Evolutionary conservation across 2,888 invertebrate species (phyloP).

Genomic region (Himalopsyche anomala): DNA sequence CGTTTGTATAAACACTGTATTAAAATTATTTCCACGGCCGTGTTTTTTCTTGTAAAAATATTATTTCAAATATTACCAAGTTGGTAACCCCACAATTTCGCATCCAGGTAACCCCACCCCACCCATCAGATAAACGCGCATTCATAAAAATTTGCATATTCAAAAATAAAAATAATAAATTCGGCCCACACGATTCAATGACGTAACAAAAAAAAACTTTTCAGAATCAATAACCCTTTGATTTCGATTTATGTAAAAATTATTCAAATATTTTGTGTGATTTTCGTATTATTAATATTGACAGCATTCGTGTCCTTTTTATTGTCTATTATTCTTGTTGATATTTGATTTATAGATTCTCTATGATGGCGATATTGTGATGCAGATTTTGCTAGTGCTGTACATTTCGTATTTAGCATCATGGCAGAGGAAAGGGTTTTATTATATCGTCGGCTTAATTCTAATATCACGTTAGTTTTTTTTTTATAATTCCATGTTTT

Average conservation of each 20-base stretch:
- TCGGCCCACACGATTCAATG: slow-evolving; percentile 1
- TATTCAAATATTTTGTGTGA: slow-evolving; percentile 24
- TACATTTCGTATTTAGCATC: too few relatives aligned
- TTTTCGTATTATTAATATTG: slow-evolving; percentile 29
- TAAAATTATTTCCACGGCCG: too few relatives aligned
- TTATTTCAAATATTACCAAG: too few relatives aligned
- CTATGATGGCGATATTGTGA: slow-evolving; percentile 4
- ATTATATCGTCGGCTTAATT: too few relatives aligned
- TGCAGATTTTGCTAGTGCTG: background rate
- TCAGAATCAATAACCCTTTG: slow-evolving; percentile 36
- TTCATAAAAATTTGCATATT: slow-evolving; percentile 46
- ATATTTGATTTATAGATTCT: slow-evolving; percentile 2
- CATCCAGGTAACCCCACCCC: slow-evolving; percentile 18
- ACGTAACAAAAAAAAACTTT: slow-evolving; percentile 36
- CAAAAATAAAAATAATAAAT: slow-evolving; percentile 17
- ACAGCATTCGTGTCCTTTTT: background rate
- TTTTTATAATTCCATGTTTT: too few relatives aligned
- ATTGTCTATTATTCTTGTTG: slow-evolving; percentile 36
- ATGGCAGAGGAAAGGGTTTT: too few relatives aligned
- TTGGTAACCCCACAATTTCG: background rate
- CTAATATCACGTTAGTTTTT: too few relatives aligned
- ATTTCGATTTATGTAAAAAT: slow-evolving; percentile 46
- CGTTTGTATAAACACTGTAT: too few relatives aligned
- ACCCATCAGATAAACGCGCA: slow-evolving; percentile 35
- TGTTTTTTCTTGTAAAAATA: too few relatives aligned